phyloP scores from a whole-genome alignment of 2,888 invertebrate genomes.

The Cylloceria caligata region DNA sequence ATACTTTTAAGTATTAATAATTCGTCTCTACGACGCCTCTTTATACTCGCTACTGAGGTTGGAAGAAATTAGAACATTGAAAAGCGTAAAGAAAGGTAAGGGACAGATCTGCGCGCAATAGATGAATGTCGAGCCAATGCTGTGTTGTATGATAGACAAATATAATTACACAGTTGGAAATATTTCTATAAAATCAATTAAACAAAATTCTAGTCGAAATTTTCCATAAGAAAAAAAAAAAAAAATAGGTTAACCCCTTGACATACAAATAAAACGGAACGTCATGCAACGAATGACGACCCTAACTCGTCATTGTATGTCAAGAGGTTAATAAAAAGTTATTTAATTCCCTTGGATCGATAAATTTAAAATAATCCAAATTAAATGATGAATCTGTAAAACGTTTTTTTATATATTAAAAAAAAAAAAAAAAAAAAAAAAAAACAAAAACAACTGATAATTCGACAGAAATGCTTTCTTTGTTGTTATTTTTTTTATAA shows the following conservation, averaged over 20 bases:
- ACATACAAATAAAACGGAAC: too few species aligned
- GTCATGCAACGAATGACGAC: too few species aligned
- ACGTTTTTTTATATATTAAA: background rate
- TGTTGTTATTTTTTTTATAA: background rate
- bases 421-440: too few species aligned
- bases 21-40: constrained; percentile 68
- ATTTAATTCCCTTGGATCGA: too few species aligned
- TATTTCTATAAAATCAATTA: background rate
- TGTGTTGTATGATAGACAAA: constrained; percentile 23
- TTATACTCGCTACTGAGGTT: constrained; percentile 61
- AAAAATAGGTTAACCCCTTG: too few species aligned
- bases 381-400: background rate
- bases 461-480: background rate
- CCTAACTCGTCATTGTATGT: too few species aligned
- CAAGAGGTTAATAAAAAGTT: too few species aligned
- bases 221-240: background rate
- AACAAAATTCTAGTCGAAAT: background rate
- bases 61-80: constrained; percentile 49
- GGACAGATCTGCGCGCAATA: constrained; percentile 65
- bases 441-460: too few species aligned
- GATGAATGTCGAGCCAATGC: constrained; percentile 56
- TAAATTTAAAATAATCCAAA: background rate
- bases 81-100: constrained; percentile 61
- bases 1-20: constrained; percentile 44
- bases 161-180: background rate